Evolutionary conservation across 2,797 vertebrate genomes (phyloP).

Genomic region (Enteromius radiatus): DNA sequence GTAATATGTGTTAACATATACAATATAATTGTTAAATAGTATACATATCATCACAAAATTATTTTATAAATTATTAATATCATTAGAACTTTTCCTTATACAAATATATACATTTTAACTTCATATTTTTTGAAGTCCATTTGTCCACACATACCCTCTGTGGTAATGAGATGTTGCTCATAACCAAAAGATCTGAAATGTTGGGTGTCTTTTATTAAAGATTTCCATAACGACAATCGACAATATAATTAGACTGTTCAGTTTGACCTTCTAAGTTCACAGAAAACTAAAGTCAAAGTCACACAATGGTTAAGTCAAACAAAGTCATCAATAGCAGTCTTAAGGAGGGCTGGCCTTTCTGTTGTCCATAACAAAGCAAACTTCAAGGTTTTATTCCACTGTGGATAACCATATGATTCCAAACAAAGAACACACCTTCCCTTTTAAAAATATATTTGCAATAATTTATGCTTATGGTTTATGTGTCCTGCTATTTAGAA

Average conservation of each 20-base stretch:
- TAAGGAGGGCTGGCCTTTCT: slow-evolving; percentile 9
- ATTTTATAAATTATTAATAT: background rate
- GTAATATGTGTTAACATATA: background rate
- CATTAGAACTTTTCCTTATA: background rate
- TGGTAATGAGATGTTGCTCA: background rate
- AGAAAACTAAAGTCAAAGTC: slow-evolving; percentile 15
- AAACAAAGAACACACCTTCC: slow-evolving; percentile 30
- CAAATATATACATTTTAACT: background rate
- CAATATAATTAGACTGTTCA: background rate
- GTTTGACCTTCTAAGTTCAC: slow-evolving; percentile 18
- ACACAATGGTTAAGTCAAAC: slow-evolving; percentile 30
- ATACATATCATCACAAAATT: background rate
- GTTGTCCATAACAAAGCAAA: slow-evolving; percentile 24
- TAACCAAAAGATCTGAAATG: background rate
- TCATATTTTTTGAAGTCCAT: background rate
- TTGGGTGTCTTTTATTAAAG: background rate
- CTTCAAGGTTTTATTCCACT: slow-evolving; percentile 31
- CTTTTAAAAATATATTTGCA: background rate
- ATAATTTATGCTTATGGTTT: background rate
- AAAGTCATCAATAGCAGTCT: slow-evolving; percentile 7
- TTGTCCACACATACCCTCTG: background rate
- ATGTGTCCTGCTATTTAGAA: background rate
- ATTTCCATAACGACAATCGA: background rate
- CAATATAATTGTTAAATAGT: background rate
- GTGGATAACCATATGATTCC: background rate